These are phyloP conservation scores for Hycleus phaleratus DNA, from an alignment of 1,140 invertebrate species.

Conservation along the genomic window DNA sequence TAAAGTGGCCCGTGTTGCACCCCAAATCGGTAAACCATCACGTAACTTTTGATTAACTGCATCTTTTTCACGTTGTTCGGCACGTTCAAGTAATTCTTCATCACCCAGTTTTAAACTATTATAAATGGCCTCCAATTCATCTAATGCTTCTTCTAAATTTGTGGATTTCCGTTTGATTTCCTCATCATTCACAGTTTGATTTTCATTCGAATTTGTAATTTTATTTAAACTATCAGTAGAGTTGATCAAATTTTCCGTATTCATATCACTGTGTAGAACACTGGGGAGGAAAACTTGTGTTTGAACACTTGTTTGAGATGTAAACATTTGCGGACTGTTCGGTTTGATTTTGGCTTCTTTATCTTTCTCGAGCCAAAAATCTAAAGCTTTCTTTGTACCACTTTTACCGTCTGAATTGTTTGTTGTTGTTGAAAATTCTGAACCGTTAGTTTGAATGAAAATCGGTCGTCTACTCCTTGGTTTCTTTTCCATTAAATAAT, in stretches of 20 bases:
- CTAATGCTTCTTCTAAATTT: slow-evolving; percentile 78
- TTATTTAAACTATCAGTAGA: not conserved
- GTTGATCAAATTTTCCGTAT: not conserved
- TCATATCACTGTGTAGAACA: slow-evolving; percentile 17
- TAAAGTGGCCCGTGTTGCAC: slow-evolving; percentile 23
- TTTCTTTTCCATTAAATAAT: slow-evolving; percentile 58
- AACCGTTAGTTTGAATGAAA: slow-evolving; percentile 29
- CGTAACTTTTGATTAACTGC: slow-evolving; percentile 30
- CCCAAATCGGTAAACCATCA: slow-evolving; percentile 19
- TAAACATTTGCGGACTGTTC: slow-evolving; percentile 35
- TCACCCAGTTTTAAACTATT: slow-evolving; percentile 73
- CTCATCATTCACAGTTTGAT: slow-evolving; percentile 7
- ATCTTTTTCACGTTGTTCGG: slow-evolving; percentile 66
- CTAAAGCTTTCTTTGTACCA: slow-evolving; percentile 41
- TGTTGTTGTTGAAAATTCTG: slow-evolving; percentile 8
- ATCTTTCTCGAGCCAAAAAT: slow-evolving; percentile 46
- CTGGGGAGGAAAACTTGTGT: slow-evolving; percentile 35
- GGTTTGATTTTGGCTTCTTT: slow-evolving; percentile 12
- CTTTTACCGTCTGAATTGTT: slow-evolving; percentile 13
- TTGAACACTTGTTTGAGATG: slow-evolving; percentile 34
- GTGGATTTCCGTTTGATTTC: slow-evolving; percentile 45
- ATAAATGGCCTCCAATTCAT: slow-evolving; percentile 84
- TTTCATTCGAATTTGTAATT: too few relatives aligned
- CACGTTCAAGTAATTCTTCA: slow-evolving; percentile 69
- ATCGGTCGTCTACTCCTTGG: slow-evolving; percentile 59